These are phyloP conservation scores for Lacerta agilis DNA, from an alignment of 2,797 vertebrate genomes.

Conservation along the genomic window DNA sequence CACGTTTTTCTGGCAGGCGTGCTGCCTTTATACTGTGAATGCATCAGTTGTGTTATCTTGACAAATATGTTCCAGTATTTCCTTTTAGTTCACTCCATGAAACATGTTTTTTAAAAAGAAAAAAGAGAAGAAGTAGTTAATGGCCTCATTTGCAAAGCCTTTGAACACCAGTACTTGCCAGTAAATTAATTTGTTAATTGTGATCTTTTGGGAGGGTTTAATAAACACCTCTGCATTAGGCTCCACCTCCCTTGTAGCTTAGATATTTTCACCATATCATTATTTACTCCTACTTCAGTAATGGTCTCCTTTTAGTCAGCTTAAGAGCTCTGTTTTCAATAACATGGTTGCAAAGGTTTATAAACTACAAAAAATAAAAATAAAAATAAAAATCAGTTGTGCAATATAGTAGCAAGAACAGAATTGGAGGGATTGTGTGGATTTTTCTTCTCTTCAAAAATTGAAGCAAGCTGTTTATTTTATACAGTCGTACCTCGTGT, in stretches of 20 bases:
- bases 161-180: constrained; percentile 5
- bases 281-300: neutral
- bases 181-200: constrained; percentile 8
- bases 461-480: no score
- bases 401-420: neutral
- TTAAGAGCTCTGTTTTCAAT: neutral
- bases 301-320: neutral
- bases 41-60: constrained; percentile 44
- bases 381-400: neutral
- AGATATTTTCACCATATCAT: neutral
- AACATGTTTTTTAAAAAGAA: constrained; percentile 21
- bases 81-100: constrained; percentile 49
- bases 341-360: constrained; percentile 9
- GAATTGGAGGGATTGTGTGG: neutral
- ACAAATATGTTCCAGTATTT: constrained; percentile 52
- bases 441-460: constrained; percentile 33
- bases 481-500: no score
- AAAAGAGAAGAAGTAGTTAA: constrained; percentile 23
- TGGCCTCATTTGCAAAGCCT: constrained; percentile 57
- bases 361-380: neutral
- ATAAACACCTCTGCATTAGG: neutral
- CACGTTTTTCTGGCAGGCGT: constrained; percentile 37
- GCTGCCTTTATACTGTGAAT: constrained; percentile 22
- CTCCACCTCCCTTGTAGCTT: neutral
- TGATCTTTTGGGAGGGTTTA: neutral